A percentile compares a stretch with the other conserved stretches of the same genome.
Evolutionary conservation across 2,888 invertebrate genomes (phyloP).

Genomic region (Ophraella communa): DNA sequence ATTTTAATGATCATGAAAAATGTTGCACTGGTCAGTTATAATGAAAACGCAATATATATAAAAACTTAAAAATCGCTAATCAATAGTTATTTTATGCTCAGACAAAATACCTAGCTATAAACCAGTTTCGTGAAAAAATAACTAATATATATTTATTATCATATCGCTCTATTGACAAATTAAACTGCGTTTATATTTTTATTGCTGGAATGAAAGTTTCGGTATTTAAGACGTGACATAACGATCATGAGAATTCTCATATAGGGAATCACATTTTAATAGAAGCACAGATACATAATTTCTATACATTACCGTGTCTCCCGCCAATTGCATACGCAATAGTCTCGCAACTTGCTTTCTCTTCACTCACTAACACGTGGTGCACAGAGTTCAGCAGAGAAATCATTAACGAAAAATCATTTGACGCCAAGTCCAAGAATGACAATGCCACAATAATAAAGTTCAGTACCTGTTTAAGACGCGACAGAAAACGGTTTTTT

Average conservation of each 20-base stretch:
- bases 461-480: neutral
- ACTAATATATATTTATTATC: too few relatives aligned
- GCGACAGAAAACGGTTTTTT: conserved; percentile 8
- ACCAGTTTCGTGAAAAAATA: too few relatives aligned
- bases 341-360: conserved; percentile 4
- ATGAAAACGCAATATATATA: too few relatives aligned
- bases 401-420: neutral
- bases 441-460: neutral
- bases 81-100: too few relatives aligned
- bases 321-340: conserved; percentile 23
- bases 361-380: conserved; percentile 5
- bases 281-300: neutral
- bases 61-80: too few relatives aligned
- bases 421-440: conserved; percentile 1
- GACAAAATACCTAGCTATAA: too few relatives aligned
- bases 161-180: too few relatives aligned
- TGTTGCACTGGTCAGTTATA: too few relatives aligned
- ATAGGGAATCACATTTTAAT: neutral
- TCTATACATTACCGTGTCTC: conserved; percentile 14
- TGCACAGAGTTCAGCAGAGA: neutral
- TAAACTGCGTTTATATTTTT: too few relatives aligned
- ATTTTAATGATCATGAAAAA: too few relatives aligned
- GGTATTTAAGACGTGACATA: neutral
- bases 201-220: too few relatives aligned
- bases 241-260: neutral